Conservation (phyloP, 1,140 invertebrate species). For the Drosophila kurseongensis region DNA sequence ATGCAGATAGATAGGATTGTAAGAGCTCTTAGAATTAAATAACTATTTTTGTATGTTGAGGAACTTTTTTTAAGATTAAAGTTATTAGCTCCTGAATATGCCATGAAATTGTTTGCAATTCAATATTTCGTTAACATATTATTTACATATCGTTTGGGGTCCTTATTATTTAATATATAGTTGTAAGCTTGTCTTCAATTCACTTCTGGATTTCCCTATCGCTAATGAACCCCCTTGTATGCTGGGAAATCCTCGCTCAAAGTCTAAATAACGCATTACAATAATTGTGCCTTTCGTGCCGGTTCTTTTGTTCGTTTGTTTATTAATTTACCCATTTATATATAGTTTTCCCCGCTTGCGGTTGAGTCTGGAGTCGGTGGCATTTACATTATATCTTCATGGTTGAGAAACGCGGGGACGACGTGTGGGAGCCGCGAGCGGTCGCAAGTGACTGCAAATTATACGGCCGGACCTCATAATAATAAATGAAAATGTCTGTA, state of each 20-base stretch:
- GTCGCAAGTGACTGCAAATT: constrained; percentile 70
- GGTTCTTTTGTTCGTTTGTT: constrained; percentile 50
- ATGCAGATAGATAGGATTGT: too few species aligned
- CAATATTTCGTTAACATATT: too few species aligned
- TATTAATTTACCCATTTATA: constrained; percentile 51
- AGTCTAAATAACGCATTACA: constrained; percentile 37
- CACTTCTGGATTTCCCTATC: constrained; percentile 3
- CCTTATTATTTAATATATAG: constrained; percentile 4
- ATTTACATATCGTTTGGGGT: too few species aligned
- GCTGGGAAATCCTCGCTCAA: constrained; percentile 20
- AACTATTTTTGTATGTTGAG: too few species aligned
- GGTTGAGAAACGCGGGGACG: constrained; percentile 45
- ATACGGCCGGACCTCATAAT: constrained; percentile 73
- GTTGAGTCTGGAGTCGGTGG: constrained; percentile 51
- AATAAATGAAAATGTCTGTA: constrained; percentile 82
- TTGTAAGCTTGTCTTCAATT: constrained; percentile 17
- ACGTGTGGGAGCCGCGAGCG: constrained; percentile 54
- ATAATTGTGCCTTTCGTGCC: constrained; percentile 37
- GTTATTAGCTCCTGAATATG: too few species aligned
- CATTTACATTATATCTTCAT: constrained; percentile 48
- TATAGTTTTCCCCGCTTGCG: constrained; percentile 44
- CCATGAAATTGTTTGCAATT: too few species aligned
- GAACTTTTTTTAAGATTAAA: too few species aligned
- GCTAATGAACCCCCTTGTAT: not conserved
- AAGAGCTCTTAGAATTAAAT: too few species aligned